Percentiles rank a stretch among this genome's conserved stretches.
phyloP scores from a whole-genome alignment of 2,888 invertebrate genomes.

The Horisme vitalbata region DNA sequence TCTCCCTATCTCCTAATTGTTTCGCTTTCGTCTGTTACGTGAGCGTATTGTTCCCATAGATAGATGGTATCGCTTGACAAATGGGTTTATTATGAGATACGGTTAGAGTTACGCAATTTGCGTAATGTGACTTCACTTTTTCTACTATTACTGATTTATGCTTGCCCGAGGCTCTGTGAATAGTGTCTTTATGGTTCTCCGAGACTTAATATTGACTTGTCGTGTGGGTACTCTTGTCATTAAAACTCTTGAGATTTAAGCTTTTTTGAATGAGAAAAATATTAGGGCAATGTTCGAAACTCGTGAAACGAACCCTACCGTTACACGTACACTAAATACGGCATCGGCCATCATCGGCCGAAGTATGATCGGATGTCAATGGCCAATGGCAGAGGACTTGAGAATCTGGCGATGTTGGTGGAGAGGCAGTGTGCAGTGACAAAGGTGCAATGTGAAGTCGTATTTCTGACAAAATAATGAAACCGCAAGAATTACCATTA shows the following conservation, averaged over 20 bases:
- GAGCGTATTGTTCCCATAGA: conserved; percentile 58
- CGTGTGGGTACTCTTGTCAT: conserved; percentile 19
- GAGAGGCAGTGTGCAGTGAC: no score
- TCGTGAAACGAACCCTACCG: no score
- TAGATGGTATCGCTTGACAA: conserved; percentile 69
- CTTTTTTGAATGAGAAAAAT: background rate
- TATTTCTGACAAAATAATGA: no score
- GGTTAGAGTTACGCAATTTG: conserved; percentile 62
- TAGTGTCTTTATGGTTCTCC: conserved; percentile 25
- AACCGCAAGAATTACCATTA: no score
- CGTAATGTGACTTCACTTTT: conserved; percentile 53
- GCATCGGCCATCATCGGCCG: no score
- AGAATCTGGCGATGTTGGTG: no score
- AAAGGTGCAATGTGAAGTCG: no score
- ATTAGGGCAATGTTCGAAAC: no score
- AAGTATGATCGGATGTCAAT: no score
- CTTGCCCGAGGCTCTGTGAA: conserved; percentile 26
- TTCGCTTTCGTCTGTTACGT: conserved; percentile 71
- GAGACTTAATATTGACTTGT: conserved; percentile 21
- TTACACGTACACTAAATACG: no score
- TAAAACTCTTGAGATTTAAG: conserved; percentile 5
- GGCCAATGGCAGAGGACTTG: no score
- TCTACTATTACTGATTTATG: conserved; percentile 38
- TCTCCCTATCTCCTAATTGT: conserved; percentile 69
- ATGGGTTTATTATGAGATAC: conserved; percentile 65